Evolutionary conservation across 2,797 vertebrate species (phyloP), one percentile per base, ranked within the genome.

Genomic region (Typhlichthys eigenmanni): DNA sequence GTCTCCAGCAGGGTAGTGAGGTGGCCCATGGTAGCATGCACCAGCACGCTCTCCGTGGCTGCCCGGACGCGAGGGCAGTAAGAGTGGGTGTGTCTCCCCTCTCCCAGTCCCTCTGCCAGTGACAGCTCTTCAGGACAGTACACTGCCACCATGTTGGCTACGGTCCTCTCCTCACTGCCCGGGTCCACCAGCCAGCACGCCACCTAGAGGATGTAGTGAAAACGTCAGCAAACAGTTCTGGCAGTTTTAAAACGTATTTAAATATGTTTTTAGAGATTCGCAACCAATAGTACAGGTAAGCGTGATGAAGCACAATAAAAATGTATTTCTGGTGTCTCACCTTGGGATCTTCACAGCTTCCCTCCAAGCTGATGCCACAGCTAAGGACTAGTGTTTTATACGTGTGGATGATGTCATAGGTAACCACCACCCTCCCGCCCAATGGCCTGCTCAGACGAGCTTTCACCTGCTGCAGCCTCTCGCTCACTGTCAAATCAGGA

Each of bases 121-220:
- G 91, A 80, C 2, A 98, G 84, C 51, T 96, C 95, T 0, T 87
- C 81, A n/a, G 95, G 93, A 55, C 94, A 89, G 78, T 95, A 96
- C 78, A 89, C 94, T 1, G 95, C 92, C 75, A 97, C 95, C 94
- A 98, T 95, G 83, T 91, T 97, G 80, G 95, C 92, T 48, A 99
- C 91, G 1, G 95, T 98, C 6, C 93, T 90, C 66, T 97, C 97
- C 72, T 95, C 93, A 53, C 93, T 95, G 70, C 92, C 86, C 6
- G 95, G 94, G 79, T 99, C 95, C 62, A 98, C 45, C 81, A 99
- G 87, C 98, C 98, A 99, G 82, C 95, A 96, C 0, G 96, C 98
- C 64, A 99, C 94, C 98, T 99, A 69, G 52, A 13, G 51, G 0
- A 49, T 13, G 70, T 17, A 69, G 32, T 55, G 11, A 72, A 60